A percentile compares a stretch with the other conserved stretches of the same genome.
These are phyloP conservation scores for Daphoenositta chrysoptera DNA, from an alignment of 2,113 vertebrate species.

Conservation along the genomic window DNA sequence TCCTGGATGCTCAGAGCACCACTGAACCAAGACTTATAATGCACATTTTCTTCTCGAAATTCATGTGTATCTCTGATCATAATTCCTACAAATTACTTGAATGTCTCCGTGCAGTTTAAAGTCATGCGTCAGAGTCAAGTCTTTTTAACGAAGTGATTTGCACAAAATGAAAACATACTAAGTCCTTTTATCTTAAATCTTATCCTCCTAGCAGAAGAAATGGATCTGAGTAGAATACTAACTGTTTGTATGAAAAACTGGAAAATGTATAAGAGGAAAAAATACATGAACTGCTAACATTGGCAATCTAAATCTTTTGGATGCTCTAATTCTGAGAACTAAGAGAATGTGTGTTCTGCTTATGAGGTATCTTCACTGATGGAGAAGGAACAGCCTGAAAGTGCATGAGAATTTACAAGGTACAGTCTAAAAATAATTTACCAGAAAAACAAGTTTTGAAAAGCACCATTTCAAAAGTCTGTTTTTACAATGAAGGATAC, in stretches of 20 bases:
- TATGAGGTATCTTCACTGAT: not conserved
- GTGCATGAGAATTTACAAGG: not conserved
- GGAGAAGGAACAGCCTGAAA: not conserved
- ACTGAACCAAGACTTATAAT: constrained; percentile 5
- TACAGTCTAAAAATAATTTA: not conserved
- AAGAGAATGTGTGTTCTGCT: not conserved
- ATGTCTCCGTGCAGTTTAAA: not conserved
- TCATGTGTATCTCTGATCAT: not conserved
- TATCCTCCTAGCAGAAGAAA: not conserved
- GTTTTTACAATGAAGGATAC: constrained; percentile 21
- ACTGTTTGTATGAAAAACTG: not conserved
- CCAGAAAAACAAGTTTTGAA: not conserved
- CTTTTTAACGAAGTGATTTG: not conserved
- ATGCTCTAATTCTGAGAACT: not conserved
- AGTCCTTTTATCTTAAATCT: constrained; percentile 2
- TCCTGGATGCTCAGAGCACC: constrained; percentile 19
- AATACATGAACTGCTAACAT: not conserved
- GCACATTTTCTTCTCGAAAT: not conserved
- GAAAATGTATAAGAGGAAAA: constrained; percentile 3
- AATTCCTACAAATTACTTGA: constrained; percentile 27
- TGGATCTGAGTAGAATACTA: not conserved
- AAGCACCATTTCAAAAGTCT: not conserved
- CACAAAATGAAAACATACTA: constrained; percentile 20
- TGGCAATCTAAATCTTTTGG: not conserved
- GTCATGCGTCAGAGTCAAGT: not conserved